Conservation (phyloP, 2,797 vertebrate species). For the Sparidentex hasta region DNA sequence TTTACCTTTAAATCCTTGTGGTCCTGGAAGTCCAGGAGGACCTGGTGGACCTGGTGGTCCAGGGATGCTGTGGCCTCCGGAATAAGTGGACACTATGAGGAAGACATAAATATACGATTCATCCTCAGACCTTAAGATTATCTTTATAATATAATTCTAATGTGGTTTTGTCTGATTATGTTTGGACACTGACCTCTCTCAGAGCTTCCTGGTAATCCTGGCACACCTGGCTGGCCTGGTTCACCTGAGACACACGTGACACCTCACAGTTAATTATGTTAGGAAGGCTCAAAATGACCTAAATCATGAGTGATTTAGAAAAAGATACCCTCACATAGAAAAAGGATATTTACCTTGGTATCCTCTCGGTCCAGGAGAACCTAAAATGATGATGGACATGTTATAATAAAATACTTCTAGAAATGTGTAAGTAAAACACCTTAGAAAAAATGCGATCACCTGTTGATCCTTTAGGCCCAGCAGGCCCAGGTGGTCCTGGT, state of each 20-base stretch:
- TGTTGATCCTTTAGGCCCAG: constrained; percentile 90
- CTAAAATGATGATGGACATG: constrained; percentile 60
- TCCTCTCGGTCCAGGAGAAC: constrained; percentile 84
- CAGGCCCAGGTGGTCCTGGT: constrained; percentile 79
- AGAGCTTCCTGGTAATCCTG: constrained; percentile 77
- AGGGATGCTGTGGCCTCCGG: constrained; percentile 65
- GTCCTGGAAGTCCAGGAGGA: constrained; percentile 82
- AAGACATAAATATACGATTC: neutral
- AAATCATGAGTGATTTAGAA: neutral
- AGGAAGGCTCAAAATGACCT: neutral
- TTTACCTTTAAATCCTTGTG: constrained; percentile 88
- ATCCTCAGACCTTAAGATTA: neutral
- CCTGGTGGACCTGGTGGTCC: constrained; percentile 83
- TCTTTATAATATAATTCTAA: neutral
- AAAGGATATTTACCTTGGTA: constrained; percentile 79
- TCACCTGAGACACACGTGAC: constrained; percentile 83
- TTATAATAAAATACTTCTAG: neutral
- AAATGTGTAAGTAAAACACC: neutral
- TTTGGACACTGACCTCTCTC: constrained; percentile 71
- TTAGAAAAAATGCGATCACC: constrained; percentile 78
- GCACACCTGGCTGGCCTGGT: constrained; percentile 85
- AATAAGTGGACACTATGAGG: constrained; percentile 65
- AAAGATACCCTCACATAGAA: neutral
- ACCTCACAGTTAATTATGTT: constrained; percentile 21
- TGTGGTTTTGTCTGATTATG: neutral